Conservation (phyloP, 2,113 vertebrate genomes). For the Rattus rattus region DNA sequence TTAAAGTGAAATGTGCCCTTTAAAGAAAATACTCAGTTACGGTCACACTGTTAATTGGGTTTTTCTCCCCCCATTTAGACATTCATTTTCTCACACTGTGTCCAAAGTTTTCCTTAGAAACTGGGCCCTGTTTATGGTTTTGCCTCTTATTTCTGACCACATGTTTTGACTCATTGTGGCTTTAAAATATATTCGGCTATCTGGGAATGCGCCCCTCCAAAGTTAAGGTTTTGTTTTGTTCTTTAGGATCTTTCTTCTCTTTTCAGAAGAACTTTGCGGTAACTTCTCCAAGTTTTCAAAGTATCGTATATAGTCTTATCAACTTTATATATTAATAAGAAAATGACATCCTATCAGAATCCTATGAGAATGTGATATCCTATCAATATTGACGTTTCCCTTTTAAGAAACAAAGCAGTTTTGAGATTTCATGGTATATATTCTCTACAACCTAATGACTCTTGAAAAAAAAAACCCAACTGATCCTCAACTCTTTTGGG, state of each 20-base stretch:
- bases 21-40: neutral
- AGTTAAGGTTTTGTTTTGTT: neutral
- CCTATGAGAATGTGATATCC: neutral
- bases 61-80: neutral
- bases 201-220: neutral
- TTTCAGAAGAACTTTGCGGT: constrained; percentile 38
- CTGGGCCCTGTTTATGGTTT: neutral
- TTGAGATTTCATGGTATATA: neutral
- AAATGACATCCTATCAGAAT: neutral
- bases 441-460: neutral
- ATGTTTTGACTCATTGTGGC: neutral
- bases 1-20: neutral
- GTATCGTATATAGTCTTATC: neutral
- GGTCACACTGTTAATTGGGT: neutral
- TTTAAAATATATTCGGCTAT: neutral
- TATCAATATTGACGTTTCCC: neutral
- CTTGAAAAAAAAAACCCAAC: neutral
- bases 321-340: constrained; percentile 23
- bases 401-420: neutral
- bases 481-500: neutral
- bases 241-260: neutral
- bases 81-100: neutral
- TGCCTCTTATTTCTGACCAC: constrained; percentile 17
- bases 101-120: neutral
- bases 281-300: neutral